Evolutionary conservation across 2,888 invertebrate species (phyloP).

Genomic region (Desoria tigrina): DNA sequence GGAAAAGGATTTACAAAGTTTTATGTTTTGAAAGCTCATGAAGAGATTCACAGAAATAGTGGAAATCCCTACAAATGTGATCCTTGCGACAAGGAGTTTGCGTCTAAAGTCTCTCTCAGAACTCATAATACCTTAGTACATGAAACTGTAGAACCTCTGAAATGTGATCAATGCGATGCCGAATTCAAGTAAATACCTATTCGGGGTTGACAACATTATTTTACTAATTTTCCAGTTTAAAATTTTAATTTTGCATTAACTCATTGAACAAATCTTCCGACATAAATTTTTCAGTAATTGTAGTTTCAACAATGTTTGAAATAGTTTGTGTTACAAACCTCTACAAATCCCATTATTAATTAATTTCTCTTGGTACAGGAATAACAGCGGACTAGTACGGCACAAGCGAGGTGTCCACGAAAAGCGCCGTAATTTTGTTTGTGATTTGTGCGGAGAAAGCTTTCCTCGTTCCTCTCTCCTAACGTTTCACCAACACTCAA

Average conservation of each 20-base stretch:
- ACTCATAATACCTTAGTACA: slow-evolving; percentile 8
- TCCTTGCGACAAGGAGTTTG: background rate
- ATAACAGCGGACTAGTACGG: background rate
- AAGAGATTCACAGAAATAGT: background rate
- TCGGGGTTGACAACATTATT: no score
- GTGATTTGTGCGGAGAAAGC: background rate
- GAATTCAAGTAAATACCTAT: slow-evolving; percentile 3
- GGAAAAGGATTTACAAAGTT: slow-evolving; percentile 5
- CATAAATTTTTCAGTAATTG: no score
- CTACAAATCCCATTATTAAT: background rate
- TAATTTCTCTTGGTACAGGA: background rate
- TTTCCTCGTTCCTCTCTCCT: background rate
- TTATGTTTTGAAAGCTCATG: background rate
- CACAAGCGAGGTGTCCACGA: background rate
- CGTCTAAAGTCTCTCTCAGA: background rate
- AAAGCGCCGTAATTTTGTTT: slow-evolving; percentile 1
- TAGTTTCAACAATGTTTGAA: no score
- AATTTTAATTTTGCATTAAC: no score
- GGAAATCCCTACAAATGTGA: slow-evolving; percentile 4
- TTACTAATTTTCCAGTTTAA: no score
- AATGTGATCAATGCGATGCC: slow-evolving; percentile 8
- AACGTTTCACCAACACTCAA: background rate
- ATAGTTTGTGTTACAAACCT: background rate
- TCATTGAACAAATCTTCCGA: no score
- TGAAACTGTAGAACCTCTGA: background rate